These are phyloP conservation scores for Leptobrachium leishanense DNA, from an alignment of 2,113 vertebrate genomes.

Conservation along the genomic window DNA sequence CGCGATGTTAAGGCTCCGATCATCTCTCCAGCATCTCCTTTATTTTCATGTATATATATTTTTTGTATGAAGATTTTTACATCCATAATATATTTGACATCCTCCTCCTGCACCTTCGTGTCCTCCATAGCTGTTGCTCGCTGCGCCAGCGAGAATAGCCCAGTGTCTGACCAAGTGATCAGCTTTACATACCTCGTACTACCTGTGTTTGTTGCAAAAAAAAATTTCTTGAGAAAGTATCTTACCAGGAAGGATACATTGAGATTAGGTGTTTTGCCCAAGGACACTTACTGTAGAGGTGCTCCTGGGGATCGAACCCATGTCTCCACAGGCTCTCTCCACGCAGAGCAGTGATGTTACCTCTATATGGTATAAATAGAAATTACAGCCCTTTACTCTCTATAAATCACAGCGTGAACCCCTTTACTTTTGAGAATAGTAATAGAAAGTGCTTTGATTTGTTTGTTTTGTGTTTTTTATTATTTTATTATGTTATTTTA, in stretches of 20 bases:
- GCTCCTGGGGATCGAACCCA: too few relatives aligned
- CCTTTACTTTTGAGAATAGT: slow-evolving; percentile 56
- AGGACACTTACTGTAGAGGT: too few relatives aligned
- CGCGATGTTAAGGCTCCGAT: not conserved
- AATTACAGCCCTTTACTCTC: slow-evolving; percentile 81
- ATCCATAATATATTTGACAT: not conserved
- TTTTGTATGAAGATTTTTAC: not conserved
- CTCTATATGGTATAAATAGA: slow-evolving; percentile 76
- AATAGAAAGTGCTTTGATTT: too few relatives aligned
- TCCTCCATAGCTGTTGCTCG: not conserved
- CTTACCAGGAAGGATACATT: too few relatives aligned
- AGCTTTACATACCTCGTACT: not conserved
- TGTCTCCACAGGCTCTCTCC: too few relatives aligned
- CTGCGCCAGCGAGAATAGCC: not conserved
- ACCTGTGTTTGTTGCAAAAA: not conserved
- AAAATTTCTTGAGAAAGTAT: too few relatives aligned
- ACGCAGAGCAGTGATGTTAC: too few relatives aligned
- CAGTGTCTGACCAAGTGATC: not conserved
- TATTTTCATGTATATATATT: not conserved
- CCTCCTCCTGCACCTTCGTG: not conserved
- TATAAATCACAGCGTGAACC: slow-evolving; percentile 80
- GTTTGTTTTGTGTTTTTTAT: too few relatives aligned
- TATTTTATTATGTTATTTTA: too few relatives aligned
- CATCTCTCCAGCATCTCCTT: not conserved
- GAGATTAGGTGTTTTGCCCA: too few relatives aligned